Percentiles rank a stretch among this genome's conserved stretches.
Conservation (phyloP, 2,113 vertebrate species). For the Arenaria interpres region DNA sequence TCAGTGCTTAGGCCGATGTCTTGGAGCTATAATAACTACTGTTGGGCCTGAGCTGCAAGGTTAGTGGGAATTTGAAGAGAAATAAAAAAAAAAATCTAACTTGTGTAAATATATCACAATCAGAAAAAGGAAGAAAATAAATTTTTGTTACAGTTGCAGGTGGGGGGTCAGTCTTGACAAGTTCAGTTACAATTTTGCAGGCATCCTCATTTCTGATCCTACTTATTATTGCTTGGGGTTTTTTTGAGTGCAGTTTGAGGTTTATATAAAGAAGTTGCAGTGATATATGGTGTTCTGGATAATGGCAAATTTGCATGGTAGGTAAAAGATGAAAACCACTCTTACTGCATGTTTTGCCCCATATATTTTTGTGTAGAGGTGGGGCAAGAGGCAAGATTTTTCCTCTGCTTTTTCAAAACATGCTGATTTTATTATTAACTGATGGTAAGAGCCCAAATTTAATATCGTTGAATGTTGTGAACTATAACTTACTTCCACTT, state of each 20-base stretch:
- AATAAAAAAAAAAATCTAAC: not conserved
- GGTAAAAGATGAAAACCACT: not conserved
- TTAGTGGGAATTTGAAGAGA: conserved; percentile 57
- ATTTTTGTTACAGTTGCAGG: not conserved
- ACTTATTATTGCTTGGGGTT: not conserved
- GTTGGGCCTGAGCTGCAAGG: conserved; percentile 97
- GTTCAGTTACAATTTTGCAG: not conserved
- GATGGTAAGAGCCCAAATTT: not conserved
- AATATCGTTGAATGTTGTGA: not conserved
- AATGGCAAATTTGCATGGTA: not conserved
- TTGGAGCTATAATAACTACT: conserved; percentile 97
- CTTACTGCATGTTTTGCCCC: not conserved
- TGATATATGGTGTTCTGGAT: not conserved
- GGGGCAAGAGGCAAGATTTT: not conserved
- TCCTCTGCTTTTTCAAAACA: fast-evolving
- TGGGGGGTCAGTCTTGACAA: not conserved
- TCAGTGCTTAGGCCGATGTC: conserved; percentile 95
- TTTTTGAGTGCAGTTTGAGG: not conserved
- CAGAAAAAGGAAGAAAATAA: not conserved
- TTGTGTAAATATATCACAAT: not conserved
- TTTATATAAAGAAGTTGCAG: not conserved
- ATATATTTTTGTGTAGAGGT: not conserved
- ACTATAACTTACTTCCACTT: not conserved
- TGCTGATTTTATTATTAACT: not conserved
- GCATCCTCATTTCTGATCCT: not conserved